A percentile compares a stretch with the other conserved stretches of the same genome.
Conservation (phyloP, 2,113 vertebrate genomes). For the Ceuthmochares aereus region DNA sequence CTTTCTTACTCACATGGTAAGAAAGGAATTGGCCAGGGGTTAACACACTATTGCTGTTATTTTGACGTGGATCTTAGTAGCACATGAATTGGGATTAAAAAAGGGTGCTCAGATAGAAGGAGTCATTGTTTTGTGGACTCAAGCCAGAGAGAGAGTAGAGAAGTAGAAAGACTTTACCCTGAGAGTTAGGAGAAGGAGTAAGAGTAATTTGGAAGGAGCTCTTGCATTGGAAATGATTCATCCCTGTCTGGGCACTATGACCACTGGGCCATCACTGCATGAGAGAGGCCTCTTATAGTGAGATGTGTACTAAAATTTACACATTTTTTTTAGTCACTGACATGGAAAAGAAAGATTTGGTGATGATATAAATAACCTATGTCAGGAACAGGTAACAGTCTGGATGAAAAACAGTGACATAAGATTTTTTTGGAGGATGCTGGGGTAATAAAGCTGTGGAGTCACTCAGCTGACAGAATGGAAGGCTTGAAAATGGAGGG, state of each 20-base stretch:
- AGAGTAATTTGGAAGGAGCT: background rate
- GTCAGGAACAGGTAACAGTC: background rate
- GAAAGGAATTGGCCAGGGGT: background rate
- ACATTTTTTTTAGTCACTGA: background rate
- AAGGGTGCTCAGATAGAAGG: background rate
- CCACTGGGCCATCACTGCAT: fast-evolving
- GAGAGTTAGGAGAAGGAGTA: background rate
- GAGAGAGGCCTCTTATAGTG: background rate
- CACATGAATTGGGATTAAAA: background rate
- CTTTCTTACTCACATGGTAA: background rate
- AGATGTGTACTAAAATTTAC: background rate
- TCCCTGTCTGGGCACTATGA: background rate
- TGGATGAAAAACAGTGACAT: background rate
- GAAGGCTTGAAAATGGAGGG: background rate
- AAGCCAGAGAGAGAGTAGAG: background rate
- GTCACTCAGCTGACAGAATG: background rate
- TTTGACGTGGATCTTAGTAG: background rate
- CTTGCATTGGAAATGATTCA: background rate
- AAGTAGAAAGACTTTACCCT: background rate
- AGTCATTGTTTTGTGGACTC: background rate
- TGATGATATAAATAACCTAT: background rate
- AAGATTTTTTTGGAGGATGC: background rate
- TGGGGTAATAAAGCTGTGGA: background rate
- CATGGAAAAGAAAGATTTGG: background rate
- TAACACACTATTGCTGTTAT: background rate